Conservation (phyloP, 2,113 vertebrate species). For the Athene noctua region DNA sequence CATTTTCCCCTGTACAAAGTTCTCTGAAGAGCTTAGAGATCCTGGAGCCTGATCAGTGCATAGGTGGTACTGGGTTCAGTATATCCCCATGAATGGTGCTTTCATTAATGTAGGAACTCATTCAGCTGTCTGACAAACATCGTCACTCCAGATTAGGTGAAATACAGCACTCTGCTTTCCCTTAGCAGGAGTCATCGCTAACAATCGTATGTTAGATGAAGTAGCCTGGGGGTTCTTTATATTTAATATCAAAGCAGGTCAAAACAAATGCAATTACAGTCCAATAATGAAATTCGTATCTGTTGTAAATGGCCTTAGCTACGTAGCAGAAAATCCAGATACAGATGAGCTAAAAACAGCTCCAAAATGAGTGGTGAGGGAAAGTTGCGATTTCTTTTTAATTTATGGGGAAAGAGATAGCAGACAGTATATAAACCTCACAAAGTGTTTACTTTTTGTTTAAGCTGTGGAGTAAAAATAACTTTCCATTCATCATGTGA, state of each 20-base stretch:
- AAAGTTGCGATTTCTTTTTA: constrained; percentile 18
- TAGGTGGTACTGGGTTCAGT: not conserved
- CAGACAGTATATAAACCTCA: not conserved
- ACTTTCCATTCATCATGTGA: constrained; percentile 9
- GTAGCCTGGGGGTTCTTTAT: constrained; percentile 16
- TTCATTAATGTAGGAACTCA: not conserved
- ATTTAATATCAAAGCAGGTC: constrained; percentile 54
- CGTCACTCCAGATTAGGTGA: not conserved
- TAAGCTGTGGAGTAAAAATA: constrained; percentile 13
- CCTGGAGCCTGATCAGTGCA: not conserved
- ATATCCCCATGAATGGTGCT: not conserved
- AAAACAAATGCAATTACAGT: constrained; percentile 47
- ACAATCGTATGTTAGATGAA: not conserved
- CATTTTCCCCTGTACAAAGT: not conserved
- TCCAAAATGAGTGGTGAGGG: not conserved
- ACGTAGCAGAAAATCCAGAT: not conserved
- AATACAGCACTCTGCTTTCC: not conserved
- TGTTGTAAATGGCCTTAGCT: not conserved
- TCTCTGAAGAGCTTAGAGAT: not conserved
- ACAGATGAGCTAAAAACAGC: constrained; percentile 19
- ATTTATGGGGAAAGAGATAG: not conserved
- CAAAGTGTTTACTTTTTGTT: constrained; percentile 1
- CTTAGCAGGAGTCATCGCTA: not conserved
- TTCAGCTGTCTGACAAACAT: not conserved
- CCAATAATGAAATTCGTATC: constrained; percentile 40